Percentiles rank a stretch among this genome's conserved stretches.
Evolutionary conservation across 2,888 invertebrate genomes (phyloP).

Genomic region (Meta bourneti): DNA sequence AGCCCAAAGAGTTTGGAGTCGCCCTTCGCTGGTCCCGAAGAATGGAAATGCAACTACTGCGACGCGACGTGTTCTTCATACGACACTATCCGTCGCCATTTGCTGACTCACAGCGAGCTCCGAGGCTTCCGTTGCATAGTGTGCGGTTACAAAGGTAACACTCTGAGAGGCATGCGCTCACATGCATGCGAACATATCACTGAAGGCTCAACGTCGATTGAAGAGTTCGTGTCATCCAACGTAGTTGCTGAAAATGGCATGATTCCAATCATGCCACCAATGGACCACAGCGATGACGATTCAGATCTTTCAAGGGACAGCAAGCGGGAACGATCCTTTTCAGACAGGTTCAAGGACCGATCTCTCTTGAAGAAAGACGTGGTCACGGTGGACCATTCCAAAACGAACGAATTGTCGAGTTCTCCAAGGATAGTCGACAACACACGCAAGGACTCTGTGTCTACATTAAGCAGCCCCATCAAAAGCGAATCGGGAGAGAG

Average conservation of each 20-base stretch:
- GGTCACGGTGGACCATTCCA: not conserved
- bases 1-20: conserved; percentile 79
- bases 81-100: conserved; percentile 92
- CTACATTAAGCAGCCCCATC: conserved; percentile 13
- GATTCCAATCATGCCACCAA: conserved; percentile 3
- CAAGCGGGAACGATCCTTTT: not conserved
- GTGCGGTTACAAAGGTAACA: conserved; percentile 97
- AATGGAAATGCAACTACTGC: conserved; percentile 93
- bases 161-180: conserved; percentile 97
- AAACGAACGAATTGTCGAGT: conserved; percentile 15
- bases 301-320: conserved; percentile 37
- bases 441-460: not conserved
- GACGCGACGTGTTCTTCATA: conserved; percentile 92
- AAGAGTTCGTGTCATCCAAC: conserved; percentile 90
- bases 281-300: conserved; percentile 42
- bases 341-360: conserved; percentile 1
- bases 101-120: conserved; percentile 90
- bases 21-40: conserved; percentile 80
- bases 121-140: conserved; percentile 96
- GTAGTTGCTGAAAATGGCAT: conserved; percentile 86
- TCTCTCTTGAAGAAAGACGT: conserved; percentile 1
- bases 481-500: conserved; percentile 32
- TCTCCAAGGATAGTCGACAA: conserved; percentile 17
- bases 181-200: conserved; percentile 98
- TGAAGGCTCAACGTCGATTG: conserved; percentile 83